Base-by-base conservation (phyloP, 2,888 invertebrate genomes). In the Bruchidius siliquastri region DNA sequence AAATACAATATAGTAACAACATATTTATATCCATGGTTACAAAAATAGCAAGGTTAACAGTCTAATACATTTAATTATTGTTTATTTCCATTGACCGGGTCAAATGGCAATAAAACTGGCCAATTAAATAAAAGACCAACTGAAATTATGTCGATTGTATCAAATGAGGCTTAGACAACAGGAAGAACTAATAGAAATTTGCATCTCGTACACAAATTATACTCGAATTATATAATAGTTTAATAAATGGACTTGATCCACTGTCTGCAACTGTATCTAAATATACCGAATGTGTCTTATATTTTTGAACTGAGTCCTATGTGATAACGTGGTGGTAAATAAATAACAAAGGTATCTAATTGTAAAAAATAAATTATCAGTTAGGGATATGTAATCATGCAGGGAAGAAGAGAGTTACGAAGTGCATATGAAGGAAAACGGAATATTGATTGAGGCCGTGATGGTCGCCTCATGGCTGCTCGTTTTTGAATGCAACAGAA, bases 161-260 rank as follows among this genome's bases (percentile, higher is more conserved):
- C 79, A 80, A 73, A 75, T 74, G 77, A 74, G 6, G 68, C 22
- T n/a, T 80, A 79, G 82, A 82, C 81, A 81, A 82, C 83, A 82
- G 83, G 83, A 83, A 82, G 82, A 79, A 77, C 81, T 80, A 83
- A 83, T 83, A 82, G 80, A 83, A 79, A 82, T 83, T 83, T 82
- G 82, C 82, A 81, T 83, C 81, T 82, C 75, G 75, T 76, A 72
- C 22, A 68, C 22, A n/a, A 68, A 68, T 68, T 68, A 21, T 18
- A 68, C 21, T 22, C 21, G 21, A 68, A 68, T 68, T 68, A 68
- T 21, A 21, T 68, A 21, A 68, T 21, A 68, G 49, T 49, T 49
- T 3, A 13, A 49, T 13, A 49, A 49, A 49, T 49, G 13, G 3
- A 49, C 26, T 26, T 26, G 26, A 26, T 26, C 26, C 8, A 26